A percentile compares a stretch with the other conserved stretches of the same genome.
phyloP scores from a whole-genome alignment of 2,888 invertebrate species.

The Pseudanteris insignis region DNA sequence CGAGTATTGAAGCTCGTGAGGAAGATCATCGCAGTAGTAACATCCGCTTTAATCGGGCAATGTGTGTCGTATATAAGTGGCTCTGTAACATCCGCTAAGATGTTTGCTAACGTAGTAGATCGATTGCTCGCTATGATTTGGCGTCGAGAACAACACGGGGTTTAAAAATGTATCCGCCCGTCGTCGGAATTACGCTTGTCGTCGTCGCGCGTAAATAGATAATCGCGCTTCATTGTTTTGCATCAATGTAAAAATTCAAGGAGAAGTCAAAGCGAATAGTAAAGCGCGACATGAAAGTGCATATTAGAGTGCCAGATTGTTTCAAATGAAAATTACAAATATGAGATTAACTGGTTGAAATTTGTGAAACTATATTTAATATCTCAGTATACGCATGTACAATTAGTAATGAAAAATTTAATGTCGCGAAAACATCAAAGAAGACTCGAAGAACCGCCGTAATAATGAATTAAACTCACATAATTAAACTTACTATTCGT shows the following conservation, averaged over 20 bases:
- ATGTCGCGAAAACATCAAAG: slow-evolving; percentile 8
- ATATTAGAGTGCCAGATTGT: slow-evolving; percentile 35
- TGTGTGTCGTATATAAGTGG: neutral
- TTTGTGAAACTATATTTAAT: slow-evolving; percentile 31
- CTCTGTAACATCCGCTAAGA: neutral
- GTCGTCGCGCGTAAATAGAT: slow-evolving; percentile 35
- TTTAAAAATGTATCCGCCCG: slow-evolving; percentile 29
- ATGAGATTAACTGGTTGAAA: slow-evolving; percentile 26
- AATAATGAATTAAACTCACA: slow-evolving; percentile 12
- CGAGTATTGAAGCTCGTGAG: neutral
- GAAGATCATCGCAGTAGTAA: neutral
- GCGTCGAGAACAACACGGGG: slow-evolving; percentile 23
- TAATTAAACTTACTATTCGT: too few relatives aligned
- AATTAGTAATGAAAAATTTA: slow-evolving; percentile 26
- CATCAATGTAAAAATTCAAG: slow-evolving; percentile 34
- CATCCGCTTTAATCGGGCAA: neutral
- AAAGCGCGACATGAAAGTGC: slow-evolving; percentile 34
- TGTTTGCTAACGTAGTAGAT: neutral
- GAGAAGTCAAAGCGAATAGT: slow-evolving; percentile 37
- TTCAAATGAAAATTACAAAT: slow-evolving; percentile 37
- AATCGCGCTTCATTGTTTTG: slow-evolving; percentile 40
- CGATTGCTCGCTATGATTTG: neutral
- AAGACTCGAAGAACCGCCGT: slow-evolving; percentile 7
- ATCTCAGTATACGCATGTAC: slow-evolving; percentile 23
- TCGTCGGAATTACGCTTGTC: slow-evolving; percentile 24